Base-by-base conservation (phyloP, 2,113 vertebrate species). In the Octodon degus region DNA sequence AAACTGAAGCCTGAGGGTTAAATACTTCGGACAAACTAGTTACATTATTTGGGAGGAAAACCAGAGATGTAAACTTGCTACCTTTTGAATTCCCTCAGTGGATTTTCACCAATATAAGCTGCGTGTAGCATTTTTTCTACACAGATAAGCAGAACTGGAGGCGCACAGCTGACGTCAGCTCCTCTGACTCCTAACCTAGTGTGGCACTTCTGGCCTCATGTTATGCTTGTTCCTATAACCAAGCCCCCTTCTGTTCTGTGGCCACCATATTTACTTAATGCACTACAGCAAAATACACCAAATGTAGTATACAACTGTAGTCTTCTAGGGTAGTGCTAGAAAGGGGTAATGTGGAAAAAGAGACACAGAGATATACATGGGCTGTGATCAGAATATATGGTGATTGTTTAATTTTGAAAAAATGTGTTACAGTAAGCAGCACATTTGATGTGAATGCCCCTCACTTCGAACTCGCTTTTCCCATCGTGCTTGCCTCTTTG, bases 101-200 rank as follows among this genome's bases (percentile, higher is more conserved):
- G 55, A 72, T 80, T 93, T 90, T 95, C 76, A 92, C 81, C 68
- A 62, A 34, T 47, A 58, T n/a, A 63, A 79, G 40, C 34, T 80
- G 50, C 30, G 13, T 2, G 0, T 19, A 30, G 9, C 32, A 9
- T 68, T 27, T 72, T 91, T 89, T 91, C 84, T 80, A 84, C 63
- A 1, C 14, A 60, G 62, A 79, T 67, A n/a, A 5, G 47, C 68
- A 80, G 94, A 94, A 86, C 4, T 55, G 40, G 43, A 76, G 43
- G 53, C 50, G 19, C 37, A 68, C 62, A 70, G 85, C 91, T 95
- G 86, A 84, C 8, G 7, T 81, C 90, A 94, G 94, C 92, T 93
- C 92, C n/a, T 30, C 55, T 32, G 65, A 67, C 90, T 86, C 87
- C n/a, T 68, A 63, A 67, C 47, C 37, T 53, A 60, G 14, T 88